These are phyloP conservation scores for Bettongia penicillata DNA, from an alignment of 2,113 vertebrate genomes.

Conservation along the genomic window DNA sequence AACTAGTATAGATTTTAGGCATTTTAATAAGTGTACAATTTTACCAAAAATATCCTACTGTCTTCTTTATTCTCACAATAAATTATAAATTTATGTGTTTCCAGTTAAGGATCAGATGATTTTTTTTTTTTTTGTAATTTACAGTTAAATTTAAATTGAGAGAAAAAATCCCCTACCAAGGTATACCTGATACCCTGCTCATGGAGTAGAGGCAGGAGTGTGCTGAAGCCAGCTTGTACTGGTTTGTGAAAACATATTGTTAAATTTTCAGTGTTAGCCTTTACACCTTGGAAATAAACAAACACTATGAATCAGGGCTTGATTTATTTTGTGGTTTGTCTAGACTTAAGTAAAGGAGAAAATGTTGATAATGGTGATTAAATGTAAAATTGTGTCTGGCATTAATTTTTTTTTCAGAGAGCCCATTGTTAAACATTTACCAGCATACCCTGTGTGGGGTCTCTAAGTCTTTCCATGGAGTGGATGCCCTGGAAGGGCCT, in stretches of 20 bases:
- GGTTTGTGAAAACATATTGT: neutral
- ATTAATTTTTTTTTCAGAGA: neutral
- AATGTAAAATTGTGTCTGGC: neutral
- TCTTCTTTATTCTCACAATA: neutral
- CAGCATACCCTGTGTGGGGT: neutral
- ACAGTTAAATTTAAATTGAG: neutral
- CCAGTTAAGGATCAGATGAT: neutral
- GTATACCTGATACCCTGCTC: neutral
- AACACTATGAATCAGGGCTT: neutral
- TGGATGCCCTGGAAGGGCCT: neutral
- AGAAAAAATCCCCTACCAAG: neutral
- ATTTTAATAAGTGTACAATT: neutral
- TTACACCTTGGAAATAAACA: neutral
- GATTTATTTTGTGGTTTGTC: neutral
- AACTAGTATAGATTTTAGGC: neutral
- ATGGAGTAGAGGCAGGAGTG: neutral
- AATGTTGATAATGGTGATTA: neutral
- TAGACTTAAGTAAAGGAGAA: neutral
- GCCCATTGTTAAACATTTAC: neutral
- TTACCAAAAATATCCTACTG: neutral
- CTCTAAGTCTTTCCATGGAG: neutral
- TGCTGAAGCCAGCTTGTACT: neutral
- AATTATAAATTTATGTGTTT: neutral
- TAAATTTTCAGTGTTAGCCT: neutral
- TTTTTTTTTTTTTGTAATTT: neutral